These are phyloP conservation scores for Acrobasis suavella DNA, from an alignment of 2,888 invertebrate species.

Conservation along the genomic window DNA sequence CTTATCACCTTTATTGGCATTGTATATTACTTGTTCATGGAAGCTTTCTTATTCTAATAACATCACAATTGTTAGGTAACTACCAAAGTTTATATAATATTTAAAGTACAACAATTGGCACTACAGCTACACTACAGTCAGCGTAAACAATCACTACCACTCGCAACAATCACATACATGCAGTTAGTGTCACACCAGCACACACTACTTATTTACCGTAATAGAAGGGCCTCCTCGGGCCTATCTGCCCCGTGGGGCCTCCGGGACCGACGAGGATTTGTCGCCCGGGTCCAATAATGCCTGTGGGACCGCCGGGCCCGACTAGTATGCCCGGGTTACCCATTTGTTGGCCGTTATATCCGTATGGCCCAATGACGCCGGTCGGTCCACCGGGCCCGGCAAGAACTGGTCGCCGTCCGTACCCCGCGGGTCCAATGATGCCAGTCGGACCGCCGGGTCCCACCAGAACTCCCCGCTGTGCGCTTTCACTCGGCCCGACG, in stretches of 20 bases:
- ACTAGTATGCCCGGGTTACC: slow-evolving; percentile 51
- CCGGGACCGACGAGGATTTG: slow-evolving; percentile 77
- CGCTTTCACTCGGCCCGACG: slow-evolving; percentile 26
- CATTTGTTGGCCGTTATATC: slow-evolving; percentile 32
- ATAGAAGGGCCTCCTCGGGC: slow-evolving; percentile 50
- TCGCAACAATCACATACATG: slow-evolving; percentile 25
- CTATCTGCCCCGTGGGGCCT: slow-evolving; percentile 63
- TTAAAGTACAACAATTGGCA: slow-evolving; percentile 5
- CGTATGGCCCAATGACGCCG: slow-evolving; percentile 56
- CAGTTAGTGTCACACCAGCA: slow-evolving; percentile 44
- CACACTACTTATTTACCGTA: slow-evolving; percentile 64
- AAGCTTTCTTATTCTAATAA: background rate
- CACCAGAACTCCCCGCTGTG: slow-evolving; percentile 51
- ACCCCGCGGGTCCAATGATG: slow-evolving; percentile 27
- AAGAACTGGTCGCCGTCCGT: slow-evolving; percentile 41
- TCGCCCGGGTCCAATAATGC: slow-evolving; percentile 53
- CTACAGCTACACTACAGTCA: slow-evolving; percentile 10
- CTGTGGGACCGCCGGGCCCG: slow-evolving; percentile 73
- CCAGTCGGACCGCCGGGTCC: slow-evolving; percentile 54
- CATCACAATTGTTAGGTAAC: slow-evolving; percentile 27
- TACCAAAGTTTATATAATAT: slow-evolving; percentile 32
- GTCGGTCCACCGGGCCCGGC: slow-evolving; percentile 76
- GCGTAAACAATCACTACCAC: slow-evolving; percentile 6
- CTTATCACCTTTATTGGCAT: background rate
- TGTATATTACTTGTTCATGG: background rate